A percentile compares a stretch with the other conserved stretches of the same genome.
Conservation (phyloP, 2,797 vertebrate genomes). For the Rhinophrynus dorsalis region DNA sequence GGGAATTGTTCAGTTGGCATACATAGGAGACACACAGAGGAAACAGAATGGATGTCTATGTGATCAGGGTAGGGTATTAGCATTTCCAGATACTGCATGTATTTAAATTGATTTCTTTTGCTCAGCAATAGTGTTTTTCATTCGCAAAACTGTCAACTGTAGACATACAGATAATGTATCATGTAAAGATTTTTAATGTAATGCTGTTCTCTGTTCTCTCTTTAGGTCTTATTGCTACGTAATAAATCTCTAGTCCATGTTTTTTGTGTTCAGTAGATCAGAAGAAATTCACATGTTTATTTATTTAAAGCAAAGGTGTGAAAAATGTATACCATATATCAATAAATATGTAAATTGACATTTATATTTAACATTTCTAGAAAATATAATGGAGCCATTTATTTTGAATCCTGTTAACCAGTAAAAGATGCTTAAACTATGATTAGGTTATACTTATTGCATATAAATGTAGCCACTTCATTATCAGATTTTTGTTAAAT, state of each 20-base stretch:
- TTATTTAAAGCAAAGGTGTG: too few species aligned
- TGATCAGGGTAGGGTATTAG: not conserved
- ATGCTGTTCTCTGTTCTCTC: conserved; percentile 2
- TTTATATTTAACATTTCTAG: too few species aligned
- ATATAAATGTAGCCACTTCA: too few species aligned
- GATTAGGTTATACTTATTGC: too few species aligned
- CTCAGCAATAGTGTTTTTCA: not conserved
- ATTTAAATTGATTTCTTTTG: not conserved
- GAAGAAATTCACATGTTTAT: not conserved
- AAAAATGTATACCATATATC: too few species aligned
- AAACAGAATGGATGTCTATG: conserved; percentile 7
- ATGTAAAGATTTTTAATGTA: not conserved
- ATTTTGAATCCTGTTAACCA: too few species aligned
- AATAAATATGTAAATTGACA: too few species aligned
- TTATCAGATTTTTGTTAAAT: too few species aligned
- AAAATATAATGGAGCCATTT: too few species aligned
- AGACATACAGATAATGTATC: not conserved
- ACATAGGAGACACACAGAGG: not conserved
- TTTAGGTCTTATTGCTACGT: not conserved
- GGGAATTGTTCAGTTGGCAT: conserved; percentile 1
- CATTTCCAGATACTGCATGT: not conserved
- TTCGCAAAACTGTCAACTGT: not conserved
- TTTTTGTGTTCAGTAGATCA: not conserved
- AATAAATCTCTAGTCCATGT: not conserved
- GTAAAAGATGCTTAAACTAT: too few species aligned